Base-by-base conservation (phyloP, 2,113 vertebrate species). In the Columba janthina region DNA sequence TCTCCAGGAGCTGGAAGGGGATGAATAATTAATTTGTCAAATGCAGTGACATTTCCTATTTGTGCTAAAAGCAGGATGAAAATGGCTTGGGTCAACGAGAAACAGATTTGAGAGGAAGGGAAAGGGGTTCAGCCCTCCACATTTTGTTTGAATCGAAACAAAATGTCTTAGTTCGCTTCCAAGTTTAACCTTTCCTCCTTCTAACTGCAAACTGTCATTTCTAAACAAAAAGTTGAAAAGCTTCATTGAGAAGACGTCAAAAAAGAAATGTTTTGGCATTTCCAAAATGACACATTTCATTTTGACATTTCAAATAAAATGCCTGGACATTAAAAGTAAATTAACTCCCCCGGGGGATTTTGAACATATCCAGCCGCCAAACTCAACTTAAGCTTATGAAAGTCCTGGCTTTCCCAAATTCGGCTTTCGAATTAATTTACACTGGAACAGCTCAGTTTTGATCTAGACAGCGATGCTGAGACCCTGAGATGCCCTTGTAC, bases 291-390 rank as follows among this genome's bases (percentile, higher is more conserved):
- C 91, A 94, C 84, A 66, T 96, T 94, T 94, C 67, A 81, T 92
- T 95, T 67, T 11, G 40, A 74, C 94, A 89, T 94, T 90, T 92
- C 79, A 77, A 91, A 89, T 57, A 10, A 91, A 95, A 96, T 54
- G 80, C 53, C 80, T 91, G 94, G 80, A 95, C 91, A 89, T 96
- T 79, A 95, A 95, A 94, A 94, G 81, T 54, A 96, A 94, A 94
- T 92, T 93, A 89, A 65, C 34, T 82, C 61, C 54, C 93, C n/a
- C 50, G 11, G 21, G 74, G 61, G 86, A 84, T 90, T 90, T 88
- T 72, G 24, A 94, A 46, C 5, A 0, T 73, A 70, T 50, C 71
- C 79, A 66, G 66, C 79, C 88, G 88, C 90, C 96, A 93, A 90
- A 94, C 73, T 83, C 90, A 96, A 57, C 81, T 93, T 75, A 67